Conservation (phyloP, 2,113 vertebrate genomes). For the Loxodonta africana region DNA sequence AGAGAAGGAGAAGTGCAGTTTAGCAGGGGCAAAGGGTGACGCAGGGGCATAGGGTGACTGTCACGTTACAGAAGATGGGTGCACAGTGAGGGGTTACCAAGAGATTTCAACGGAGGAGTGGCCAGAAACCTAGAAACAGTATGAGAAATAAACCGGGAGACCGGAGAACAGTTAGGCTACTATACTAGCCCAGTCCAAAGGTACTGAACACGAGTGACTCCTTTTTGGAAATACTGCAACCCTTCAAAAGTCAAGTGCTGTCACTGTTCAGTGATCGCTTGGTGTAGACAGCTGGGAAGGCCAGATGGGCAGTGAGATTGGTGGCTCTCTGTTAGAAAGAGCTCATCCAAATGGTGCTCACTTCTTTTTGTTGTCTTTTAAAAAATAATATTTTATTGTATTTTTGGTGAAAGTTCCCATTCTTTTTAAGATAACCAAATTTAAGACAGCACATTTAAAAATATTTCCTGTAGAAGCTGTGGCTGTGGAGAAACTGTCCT, state of each 20-base stretch:
- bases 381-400: too few relatives aligned
- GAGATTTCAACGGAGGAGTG: background rate
- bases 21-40: background rate
- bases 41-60: background rate
- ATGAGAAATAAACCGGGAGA: background rate
- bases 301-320: background rate
- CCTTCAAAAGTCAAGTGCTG: background rate
- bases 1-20: background rate
- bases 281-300: background rate
- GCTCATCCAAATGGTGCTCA: background rate
- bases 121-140: background rate
- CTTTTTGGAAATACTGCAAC: background rate
- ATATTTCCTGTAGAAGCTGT: background rate
- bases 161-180: background rate
- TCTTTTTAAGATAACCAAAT: background rate
- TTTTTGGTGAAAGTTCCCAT: too few relatives aligned
- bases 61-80: background rate
- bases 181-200: background rate
- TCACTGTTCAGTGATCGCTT: background rate
- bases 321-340: background rate
- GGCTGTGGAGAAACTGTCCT: background rate
- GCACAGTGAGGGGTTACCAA: background rate
- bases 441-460: background rate
- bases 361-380: background rate
- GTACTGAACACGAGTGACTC: background rate